Base-by-base conservation (phyloP, 2,797 vertebrate species). In the Petrocephalus schoutedeni region DNA sequence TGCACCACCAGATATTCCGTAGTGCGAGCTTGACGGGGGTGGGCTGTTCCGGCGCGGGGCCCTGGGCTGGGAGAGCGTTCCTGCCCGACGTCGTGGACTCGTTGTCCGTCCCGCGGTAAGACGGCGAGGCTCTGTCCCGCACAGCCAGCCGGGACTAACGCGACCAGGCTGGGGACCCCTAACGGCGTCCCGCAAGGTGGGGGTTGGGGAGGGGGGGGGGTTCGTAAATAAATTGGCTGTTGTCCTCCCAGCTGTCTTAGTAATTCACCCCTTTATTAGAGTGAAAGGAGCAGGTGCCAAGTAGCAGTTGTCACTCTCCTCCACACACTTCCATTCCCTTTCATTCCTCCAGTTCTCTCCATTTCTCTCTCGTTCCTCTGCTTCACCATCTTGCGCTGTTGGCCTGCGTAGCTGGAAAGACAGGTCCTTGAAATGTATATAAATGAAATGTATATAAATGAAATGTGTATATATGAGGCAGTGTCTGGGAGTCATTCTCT, bases 251-350 rank as follows among this genome's bases (percentile, higher is more conserved):
- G 92, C 93, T 94, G 93, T 94, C 93, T 86, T 32, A 89, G 89
- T 89, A 28, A 92, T 91, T 93, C 90, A 92, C 56, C 74, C 91
- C 88, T 89, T 92, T 71, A 51, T 82, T 80, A 59, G 92, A 95
- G 91, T 91, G 92, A 94, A 77, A 90, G 90, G 91, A 92, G 93
- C 94, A 94, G 94, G 94, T 94, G 94, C 91, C 89, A 90, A 91
- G 89, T 85, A 91, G 88, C 92, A 90, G 93, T 93, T 92, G 92
- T 91, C 91, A 64, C 86, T 21, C 89, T 53, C 58, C 41, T 1
- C 59, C 41, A 21, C 83, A 28, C 57, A 64, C 14, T 21, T 32
- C 32, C n/a, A 23, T 83, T 51, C n/a, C n/a, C 41, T 14, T 19
- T 36, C 19, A 41, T 87, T 49, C 23, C 59, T 71, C 19, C 19